phyloP scores from a whole-genome alignment of 2,888 invertebrate genomes.

The Notodonta dromedarius region DNA sequence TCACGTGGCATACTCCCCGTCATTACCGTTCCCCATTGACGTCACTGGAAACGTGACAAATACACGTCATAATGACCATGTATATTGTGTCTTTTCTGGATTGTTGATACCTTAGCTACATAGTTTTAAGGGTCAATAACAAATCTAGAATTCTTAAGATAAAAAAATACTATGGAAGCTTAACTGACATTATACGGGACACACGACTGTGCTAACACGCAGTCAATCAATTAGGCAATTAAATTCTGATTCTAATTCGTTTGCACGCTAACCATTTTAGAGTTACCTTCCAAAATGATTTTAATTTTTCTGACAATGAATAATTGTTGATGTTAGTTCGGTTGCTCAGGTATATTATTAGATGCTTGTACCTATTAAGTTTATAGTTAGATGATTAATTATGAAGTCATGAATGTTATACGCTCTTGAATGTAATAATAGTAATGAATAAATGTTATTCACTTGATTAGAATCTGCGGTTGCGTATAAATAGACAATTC shows the following conservation, averaged over 20 bases:
- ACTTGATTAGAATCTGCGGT: not conserved
- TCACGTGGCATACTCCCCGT: slow-evolving; percentile 22
- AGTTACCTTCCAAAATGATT: too few relatives aligned
- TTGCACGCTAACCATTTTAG: slow-evolving; percentile 13
- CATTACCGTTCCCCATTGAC: slow-evolving; percentile 31
- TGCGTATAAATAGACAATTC: not conserved
- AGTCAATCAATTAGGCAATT: slow-evolving; percentile 17
- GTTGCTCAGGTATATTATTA: too few relatives aligned
- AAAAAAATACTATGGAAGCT: too few relatives aligned
- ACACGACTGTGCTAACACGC: slow-evolving; percentile 14
- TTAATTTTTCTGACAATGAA: too few relatives aligned
- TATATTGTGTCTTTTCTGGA: not conserved
- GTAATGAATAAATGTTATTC: not conserved
- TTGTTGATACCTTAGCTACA: too few relatives aligned
- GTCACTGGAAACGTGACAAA: slow-evolving; percentile 30
- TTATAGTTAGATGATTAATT: too few relatives aligned
- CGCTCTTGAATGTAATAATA: not conserved
- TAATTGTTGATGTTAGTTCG: too few relatives aligned
- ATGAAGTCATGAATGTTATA: not conserved
- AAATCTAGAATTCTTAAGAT: too few relatives aligned
- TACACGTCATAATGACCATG: slow-evolving; percentile 10
- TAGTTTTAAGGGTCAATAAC: too few relatives aligned
- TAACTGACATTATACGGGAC: not conserved
- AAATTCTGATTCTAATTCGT: slow-evolving; percentile 21
- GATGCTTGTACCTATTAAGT: too few relatives aligned